Base-by-base conservation (phyloP, 2,113 vertebrate species). In the Arenaria interpres region DNA sequence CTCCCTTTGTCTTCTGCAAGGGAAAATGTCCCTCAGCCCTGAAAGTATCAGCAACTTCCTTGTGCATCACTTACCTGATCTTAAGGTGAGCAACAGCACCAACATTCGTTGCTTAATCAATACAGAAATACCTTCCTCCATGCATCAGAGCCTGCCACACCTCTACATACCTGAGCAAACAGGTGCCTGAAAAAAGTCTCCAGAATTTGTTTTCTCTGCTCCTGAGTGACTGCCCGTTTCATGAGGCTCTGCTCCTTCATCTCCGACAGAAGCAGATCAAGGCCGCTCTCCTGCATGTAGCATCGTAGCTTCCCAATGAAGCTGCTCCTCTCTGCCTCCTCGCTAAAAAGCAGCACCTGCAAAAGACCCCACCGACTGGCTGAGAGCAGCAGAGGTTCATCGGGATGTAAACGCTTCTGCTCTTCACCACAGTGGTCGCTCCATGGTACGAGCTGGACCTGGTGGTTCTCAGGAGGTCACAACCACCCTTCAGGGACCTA, bases 101-200 rank as follows among this genome's bases (percentile, higher is more conserved):
- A 43, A 1, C 4, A 3, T 23, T 73, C 8, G 11, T 23, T 69
- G 56, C 32, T 89, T 48, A 79, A 54, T 41, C 76, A 51, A n/a
- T 15, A 57, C 22, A 68, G 43, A 82, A 71, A 37, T 35, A 74
- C 59, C 32, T 71, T 67, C 33, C 37, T n/a, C 15, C 17, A 8
- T 4, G 4, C 51, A 39, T 14, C 53, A 39, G n/a, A 41, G n/a
- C 50, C 63, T n/a, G 13, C 56, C 81, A 67, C 28, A 21, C 54
- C 39, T 39, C 46, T 57, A 60, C 69, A n/a, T 96, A 99, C 99
- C 98, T 99, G 98, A 62, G 99, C 98, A 97, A 99, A 99, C 23
- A 99, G 98, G 12, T 99, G 99, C 78, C 99, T 98, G 92, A 99
- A 99, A 98, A 99, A 99, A 30, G 98, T 99, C 91, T 99, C 99